Evolutionary conservation across 1,140 invertebrate genomes (phyloP), one percentile per base, ranked within the genome.

Genomic region (Bombus superbus): DNA sequence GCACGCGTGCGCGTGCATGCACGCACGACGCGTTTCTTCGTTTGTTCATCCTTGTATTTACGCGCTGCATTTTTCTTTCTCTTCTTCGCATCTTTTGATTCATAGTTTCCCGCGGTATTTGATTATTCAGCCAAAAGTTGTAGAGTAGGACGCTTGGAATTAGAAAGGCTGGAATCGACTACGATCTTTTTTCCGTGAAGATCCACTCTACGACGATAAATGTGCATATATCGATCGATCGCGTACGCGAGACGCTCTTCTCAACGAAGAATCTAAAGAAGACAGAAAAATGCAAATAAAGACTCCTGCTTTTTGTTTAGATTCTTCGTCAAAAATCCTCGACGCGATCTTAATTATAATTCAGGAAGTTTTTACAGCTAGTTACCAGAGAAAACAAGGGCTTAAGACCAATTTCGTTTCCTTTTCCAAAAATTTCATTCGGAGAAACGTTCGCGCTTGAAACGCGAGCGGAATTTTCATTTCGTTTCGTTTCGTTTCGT

Each of bases 101-200:
- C 66, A 42, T 13, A 82, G 83, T 82, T 40, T 77, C 18, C 57
- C 85, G 57, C 44, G 44, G 47, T 64, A 81, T 91, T 88, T 90
- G 77, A 81, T 88, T 88, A 64, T 86, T 86, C 28, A 47, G 5
- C 80, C 83, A 53, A 47, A 71, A 66, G 32, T 80, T 62, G 22
- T 59, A 64, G 77, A 77, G 77, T 40, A 81, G 57, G 35, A 62
- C 80, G 66, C 53, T 53, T n/a, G 76, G 59, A 79, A 38, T 83
- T 69, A 75, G 38, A 87, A 86, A 82, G 88, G 82, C 81, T 87
- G 79, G 82, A 83, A 88, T 90, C 79, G 86, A 78, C 74, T 89
- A 88, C 81, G 74, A 90, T 81, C 53, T 76, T 72, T 57, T 59
- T 47, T 38, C 74, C 64, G 78, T 78, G 84, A 84, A 64, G 53